phyloP scores from a whole-genome alignment of 2,797 vertebrate genomes.

The Falco cherrug region DNA sequence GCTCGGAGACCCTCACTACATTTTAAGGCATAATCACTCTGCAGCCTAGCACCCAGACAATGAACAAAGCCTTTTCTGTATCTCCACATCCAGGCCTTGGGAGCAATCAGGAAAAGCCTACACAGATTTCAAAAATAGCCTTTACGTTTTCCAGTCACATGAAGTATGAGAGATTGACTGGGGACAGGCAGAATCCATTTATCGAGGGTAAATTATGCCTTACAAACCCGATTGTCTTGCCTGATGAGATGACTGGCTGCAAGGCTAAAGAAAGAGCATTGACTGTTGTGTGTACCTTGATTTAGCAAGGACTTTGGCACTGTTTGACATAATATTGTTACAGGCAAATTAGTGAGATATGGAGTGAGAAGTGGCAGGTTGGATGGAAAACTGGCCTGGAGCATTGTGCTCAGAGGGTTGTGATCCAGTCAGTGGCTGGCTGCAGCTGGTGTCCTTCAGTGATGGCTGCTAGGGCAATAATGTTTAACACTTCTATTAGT shows the following conservation, averaged over 20 bases:
- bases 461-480: neutral
- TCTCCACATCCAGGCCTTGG: too few species aligned
- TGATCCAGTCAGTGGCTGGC: neutral
- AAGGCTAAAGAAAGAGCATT: neutral
- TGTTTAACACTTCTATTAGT: neutral
- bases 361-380: neutral
- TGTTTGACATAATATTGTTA: neutral
- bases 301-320: neutral
- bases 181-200: neutral
- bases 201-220: neutral
- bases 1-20: too few species aligned
- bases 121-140: too few species aligned
- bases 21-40: too few species aligned
- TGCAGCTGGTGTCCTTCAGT: neutral
- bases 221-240: neutral
- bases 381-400: neutral
- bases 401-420: neutral
- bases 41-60: too few species aligned
- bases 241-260: neutral
- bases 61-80: too few species aligned
- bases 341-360: neutral
- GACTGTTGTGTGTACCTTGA: neutral
- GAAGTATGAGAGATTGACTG: neutral
- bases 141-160: neutral
- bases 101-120: too few species aligned